Evolutionary conservation across 2,888 invertebrate species (phyloP).

Genomic region (Polymixis lichenea): DNA sequence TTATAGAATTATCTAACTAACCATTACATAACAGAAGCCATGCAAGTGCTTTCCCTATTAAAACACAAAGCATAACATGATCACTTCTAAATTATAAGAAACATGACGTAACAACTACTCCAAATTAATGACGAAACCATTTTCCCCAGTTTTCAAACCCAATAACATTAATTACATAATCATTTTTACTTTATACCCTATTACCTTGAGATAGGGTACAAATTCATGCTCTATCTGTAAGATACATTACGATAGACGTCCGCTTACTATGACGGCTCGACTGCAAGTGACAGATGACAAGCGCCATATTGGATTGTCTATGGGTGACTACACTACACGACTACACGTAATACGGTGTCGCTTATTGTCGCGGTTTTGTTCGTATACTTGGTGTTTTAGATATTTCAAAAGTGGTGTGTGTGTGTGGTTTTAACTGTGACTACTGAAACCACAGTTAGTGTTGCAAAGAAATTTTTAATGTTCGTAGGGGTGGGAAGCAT

Average conservation of each 20-base stretch:
- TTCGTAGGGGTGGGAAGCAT: background rate
- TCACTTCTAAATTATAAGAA: background rate
- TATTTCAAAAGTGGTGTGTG: background rate
- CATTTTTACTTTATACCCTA: slow-evolving; percentile 30
- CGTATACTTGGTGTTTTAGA: slow-evolving; percentile 14
- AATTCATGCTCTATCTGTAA: slow-evolving; percentile 38
- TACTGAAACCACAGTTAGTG: background rate
- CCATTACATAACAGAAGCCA: background rate
- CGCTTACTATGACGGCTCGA: slow-evolving; percentile 62
- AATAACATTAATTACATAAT: slow-evolving; percentile 3
- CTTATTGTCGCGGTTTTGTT: slow-evolving; percentile 38
- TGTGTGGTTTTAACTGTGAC: background rate
- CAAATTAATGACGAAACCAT: slow-evolving; percentile 10
- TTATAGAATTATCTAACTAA: background rate
- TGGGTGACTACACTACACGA: slow-evolving; percentile 52
- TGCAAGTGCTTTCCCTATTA: background rate
- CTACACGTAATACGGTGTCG: slow-evolving; percentile 29
- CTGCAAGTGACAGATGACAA: slow-evolving; percentile 77
- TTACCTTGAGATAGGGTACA: slow-evolving; percentile 26
- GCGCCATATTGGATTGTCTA: slow-evolving; percentile 76
- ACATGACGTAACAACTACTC: background rate
- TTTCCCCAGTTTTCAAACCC: background rate
- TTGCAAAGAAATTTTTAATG: background rate
- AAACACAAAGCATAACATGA: background rate
- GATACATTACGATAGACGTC: slow-evolving; percentile 60